phyloP scores from a whole-genome alignment of 2,113 vertebrate genomes.

The Megaceryle maxima region DNA sequence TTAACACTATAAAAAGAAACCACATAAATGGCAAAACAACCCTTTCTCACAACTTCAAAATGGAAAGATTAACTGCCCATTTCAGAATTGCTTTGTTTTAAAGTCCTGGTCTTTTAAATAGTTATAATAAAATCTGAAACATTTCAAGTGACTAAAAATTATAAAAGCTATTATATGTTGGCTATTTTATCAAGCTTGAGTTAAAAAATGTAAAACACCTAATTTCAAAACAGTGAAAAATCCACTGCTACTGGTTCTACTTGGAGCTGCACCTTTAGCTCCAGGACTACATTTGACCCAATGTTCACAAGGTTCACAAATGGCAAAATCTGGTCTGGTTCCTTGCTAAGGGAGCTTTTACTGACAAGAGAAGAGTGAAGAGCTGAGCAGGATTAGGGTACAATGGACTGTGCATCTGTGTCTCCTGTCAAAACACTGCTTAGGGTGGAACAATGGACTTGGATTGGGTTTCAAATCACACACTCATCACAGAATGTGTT shows the following conservation, averaged over 20 bases:
- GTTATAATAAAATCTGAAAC: not conserved
- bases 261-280: not conserved
- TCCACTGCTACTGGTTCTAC: not conserved
- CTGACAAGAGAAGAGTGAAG: not conserved
- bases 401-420: rapidly evolving
- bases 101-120: not conserved
- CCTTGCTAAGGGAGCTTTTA: not conserved
- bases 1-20: not conserved
- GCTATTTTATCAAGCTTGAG: not conserved
- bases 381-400: not conserved
- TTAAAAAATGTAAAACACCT: not conserved
- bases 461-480: not conserved
- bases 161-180: not conserved
- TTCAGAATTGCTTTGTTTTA: not conserved
- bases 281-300: not conserved
- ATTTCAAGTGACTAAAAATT: not conserved
- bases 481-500: not conserved
- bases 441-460: not conserved
- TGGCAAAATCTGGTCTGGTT: not conserved
- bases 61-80: not conserved
- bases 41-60: not conserved
- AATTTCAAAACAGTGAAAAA: not conserved
- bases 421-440: not conserved
- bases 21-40: not conserved
- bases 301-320: not conserved